Evolutionary conservation across 2,888 invertebrate species (phyloP), one percentile per base, ranked within the genome.

Genomic region (Drosophila rubida): DNA sequence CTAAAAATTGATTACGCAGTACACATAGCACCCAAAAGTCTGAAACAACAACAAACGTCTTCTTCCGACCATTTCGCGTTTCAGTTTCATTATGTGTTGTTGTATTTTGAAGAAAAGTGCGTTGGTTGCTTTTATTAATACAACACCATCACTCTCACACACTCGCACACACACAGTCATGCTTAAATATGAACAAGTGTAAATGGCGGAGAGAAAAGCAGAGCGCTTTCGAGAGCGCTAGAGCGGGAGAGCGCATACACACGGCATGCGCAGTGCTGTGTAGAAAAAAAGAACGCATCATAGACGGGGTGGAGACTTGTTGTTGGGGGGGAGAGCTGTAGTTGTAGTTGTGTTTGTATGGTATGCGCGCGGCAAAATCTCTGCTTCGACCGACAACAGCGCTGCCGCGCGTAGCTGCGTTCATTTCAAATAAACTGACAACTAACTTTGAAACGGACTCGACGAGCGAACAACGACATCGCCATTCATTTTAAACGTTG

Each of bases 51-150:
- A 16, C 5, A 13, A 32, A n/a, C 25, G 25, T 39, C 61, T 53
- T 62, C 55, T 62, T 53, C 69, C 44, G 53, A 61, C 39, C 60
- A 75, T 66, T 74, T 70, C 57, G 74, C 71, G 71, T 75, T 77
- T 75, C 55, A 46, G 68, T 77, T 77, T 76, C 65, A 63, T 75
- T 81, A 81, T 61, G 75, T 72, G 32, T 32, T 32, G 32, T 11
- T 32, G 75, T 69, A 64, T 41, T 59, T 62, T 68, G 62, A 69
- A 70, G 70, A 81, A 82, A 84, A 84, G 81, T 82, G 82, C 82
- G 82, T 82, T 80, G 82, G 84, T 82, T 82, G 82, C 82, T 84
- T 83, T 82, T 82, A 82, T 81, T 82, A 84, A 82, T 84, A 83
- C 81, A 66, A 75, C 75, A 80, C 75, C 58, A 63, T 75, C 57